A percentile compares a stretch with the other conserved stretches of the same genome.
Evolutionary conservation across 2,113 vertebrate species (phyloP).

Genomic region (Irena cyanogastra): DNA sequence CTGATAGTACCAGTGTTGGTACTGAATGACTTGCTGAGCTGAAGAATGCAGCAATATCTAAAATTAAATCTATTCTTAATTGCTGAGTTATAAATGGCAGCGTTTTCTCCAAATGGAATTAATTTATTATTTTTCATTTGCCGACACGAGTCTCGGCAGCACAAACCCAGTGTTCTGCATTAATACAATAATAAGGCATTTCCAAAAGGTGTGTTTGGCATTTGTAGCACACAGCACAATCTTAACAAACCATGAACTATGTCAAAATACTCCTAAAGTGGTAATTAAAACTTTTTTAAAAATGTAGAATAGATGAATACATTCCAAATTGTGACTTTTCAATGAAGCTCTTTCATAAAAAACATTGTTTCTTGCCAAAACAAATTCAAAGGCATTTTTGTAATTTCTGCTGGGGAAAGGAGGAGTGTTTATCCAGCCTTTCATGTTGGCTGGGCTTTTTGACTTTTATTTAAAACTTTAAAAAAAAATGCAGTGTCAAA

Average conservation of each 20-base stretch:
- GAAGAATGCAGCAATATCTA: not conserved
- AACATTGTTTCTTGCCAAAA: conserved; percentile 61
- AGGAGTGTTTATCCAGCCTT: conserved; percentile 45
- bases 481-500: not conserved
- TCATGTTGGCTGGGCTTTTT: conserved; percentile 19
- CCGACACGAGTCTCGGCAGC: not conserved
- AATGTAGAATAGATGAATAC: not conserved
- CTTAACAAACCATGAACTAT: not conserved
- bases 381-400: conserved; percentile 61
- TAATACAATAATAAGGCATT: not conserved
- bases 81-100: conserved; percentile 37
- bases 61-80: conserved; percentile 54
- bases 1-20: not conserved
- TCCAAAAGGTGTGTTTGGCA: conserved; percentile 34
- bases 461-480: not conserved
- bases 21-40: not conserved
- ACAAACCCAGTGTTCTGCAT: not conserved
- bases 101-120: conserved; percentile 5
- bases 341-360: conserved; percentile 64
- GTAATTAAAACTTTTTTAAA: conserved; percentile 29
- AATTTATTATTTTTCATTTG: conserved; percentile 32
- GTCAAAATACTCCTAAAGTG: conserved; percentile 39
- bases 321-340: conserved; percentile 51
- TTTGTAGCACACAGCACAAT: not conserved
- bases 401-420: conserved; percentile 45